Base-by-base conservation (phyloP, 2,888 invertebrate species). In the Erebia palarica region DNA sequence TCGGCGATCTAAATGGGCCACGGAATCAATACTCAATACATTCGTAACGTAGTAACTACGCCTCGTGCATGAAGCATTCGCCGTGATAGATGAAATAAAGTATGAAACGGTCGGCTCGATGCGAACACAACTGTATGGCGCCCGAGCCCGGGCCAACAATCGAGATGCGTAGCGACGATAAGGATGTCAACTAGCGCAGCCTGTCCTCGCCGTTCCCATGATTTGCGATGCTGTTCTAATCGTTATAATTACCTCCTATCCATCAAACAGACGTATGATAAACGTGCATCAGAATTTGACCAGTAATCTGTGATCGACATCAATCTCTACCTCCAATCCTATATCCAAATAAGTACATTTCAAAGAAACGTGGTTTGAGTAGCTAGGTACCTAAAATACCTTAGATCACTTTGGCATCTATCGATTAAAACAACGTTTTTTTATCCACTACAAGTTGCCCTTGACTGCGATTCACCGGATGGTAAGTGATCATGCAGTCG, bases 181-280 rank as follows among this genome's bases (percentile, higher is more conserved):
- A 83, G 82, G 84, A 86, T 83, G 91, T 90, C 90, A 88, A 91
- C 91, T 87, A 89, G 89, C 85, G 84, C 83, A 83, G 86, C 82
- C 86, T 88, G 89, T 89, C 88, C 84, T 86, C 87, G 85, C 83
- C 84, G 90, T 91, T 92, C 91, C 86, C 92, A 91, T 91, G 91
- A 91, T 90, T 89, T 90, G 91, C 89, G 87, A 91, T 90, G 87
- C 90, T 87, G 84, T 89, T 91, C 89, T 90, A 92, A 89, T 90
- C 86, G 82, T 90, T 89, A 90, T 92, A 92, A 93, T 92, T 92
- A 91, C 89, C 81, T 82, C 83, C 88, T 87, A 90, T 91, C 91
- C 85, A 90, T 92, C 92, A 91, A 89, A 85, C 79, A 80, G 90
- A 89, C 87, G 80, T 89, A 90, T 88, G 88, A 89, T 86, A 88